Conservation (phyloP, 2,113 vertebrate genomes). For the Chaetorhynchus papuensis region DNA sequence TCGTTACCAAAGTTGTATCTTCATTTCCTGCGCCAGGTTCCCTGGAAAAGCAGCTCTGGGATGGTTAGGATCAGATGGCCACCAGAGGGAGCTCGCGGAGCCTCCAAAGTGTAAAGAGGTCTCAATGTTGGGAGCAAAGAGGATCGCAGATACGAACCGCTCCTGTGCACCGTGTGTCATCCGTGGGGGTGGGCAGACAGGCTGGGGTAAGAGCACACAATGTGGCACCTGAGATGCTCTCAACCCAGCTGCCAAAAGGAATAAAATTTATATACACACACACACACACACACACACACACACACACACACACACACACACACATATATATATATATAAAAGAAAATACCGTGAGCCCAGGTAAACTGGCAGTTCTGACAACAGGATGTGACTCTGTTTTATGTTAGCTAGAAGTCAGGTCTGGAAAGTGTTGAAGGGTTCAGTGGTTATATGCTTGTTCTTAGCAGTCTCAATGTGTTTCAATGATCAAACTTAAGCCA, state of each 20-base stretch:
- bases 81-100: neutral
- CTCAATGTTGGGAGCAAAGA: fast-evolving
- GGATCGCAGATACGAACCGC: fast-evolving
- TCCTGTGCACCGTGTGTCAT: fast-evolving
- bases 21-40: fast-evolving
- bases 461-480: neutral
- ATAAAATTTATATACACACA: too few relatives aligned
- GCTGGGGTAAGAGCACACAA: fast-evolving
- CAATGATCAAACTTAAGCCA: neutral
- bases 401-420: neutral
- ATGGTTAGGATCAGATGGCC: neutral
- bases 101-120: fast-evolving
- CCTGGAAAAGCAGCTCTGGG: neutral
- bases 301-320: too few relatives aligned
- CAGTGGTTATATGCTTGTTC: neutral
- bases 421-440: neutral
- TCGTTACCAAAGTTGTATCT: fast-evolving
- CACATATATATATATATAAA: neutral
- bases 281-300: too few relatives aligned
- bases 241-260: neutral
- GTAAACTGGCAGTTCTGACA: neutral
- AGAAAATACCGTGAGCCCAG: neutral
- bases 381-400: neutral
- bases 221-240: neutral
- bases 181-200: neutral